Percentiles rank a stretch among this genome's conserved stretches.
Evolutionary conservation across 1,140 invertebrate species (phyloP).

Genomic region (Planococcus citri): DNA sequence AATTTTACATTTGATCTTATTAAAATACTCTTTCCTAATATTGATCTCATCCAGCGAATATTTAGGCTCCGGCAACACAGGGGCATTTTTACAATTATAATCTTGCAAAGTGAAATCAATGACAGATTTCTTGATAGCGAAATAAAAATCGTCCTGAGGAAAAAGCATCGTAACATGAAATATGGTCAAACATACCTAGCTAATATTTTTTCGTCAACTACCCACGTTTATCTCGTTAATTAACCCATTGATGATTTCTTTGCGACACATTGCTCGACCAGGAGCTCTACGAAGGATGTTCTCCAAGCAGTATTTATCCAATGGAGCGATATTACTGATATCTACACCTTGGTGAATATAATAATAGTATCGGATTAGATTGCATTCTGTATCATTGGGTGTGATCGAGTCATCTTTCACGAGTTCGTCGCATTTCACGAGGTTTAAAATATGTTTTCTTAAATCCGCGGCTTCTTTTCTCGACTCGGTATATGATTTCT

Average conservation of each 20-base stretch:
- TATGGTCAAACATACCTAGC: no score
- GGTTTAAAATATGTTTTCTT: constrained; percentile 32
- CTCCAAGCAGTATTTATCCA: constrained; percentile 43
- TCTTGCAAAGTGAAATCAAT: constrained; percentile 78
- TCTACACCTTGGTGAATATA: constrained; percentile 80
- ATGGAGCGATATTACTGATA: constrained; percentile 66
- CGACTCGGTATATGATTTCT: not conserved
- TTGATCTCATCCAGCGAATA: not conserved
- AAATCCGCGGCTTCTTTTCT: constrained; percentile 30
- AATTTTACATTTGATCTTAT: not conserved
- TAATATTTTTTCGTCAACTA: not conserved
- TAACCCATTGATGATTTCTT: not conserved
- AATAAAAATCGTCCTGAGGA: constrained; percentile 57
- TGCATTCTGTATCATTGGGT: constrained; percentile 45
- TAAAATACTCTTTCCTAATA: not conserved
- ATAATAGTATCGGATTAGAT: constrained; percentile 72
- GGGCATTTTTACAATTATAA: constrained; percentile 39
- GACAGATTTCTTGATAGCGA: constrained; percentile 74
- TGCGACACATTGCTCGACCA: not conserved
- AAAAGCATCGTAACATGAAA: not conserved
- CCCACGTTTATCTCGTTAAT: not conserved
- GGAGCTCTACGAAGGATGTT: constrained; percentile 36
- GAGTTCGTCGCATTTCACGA: constrained; percentile 33
- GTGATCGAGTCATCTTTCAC: constrained; percentile 30
- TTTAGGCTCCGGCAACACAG: constrained; percentile 27